Evolutionary conservation across 2,797 vertebrate genomes (phyloP).

Genomic region (Cheirogaleus major): DNA sequence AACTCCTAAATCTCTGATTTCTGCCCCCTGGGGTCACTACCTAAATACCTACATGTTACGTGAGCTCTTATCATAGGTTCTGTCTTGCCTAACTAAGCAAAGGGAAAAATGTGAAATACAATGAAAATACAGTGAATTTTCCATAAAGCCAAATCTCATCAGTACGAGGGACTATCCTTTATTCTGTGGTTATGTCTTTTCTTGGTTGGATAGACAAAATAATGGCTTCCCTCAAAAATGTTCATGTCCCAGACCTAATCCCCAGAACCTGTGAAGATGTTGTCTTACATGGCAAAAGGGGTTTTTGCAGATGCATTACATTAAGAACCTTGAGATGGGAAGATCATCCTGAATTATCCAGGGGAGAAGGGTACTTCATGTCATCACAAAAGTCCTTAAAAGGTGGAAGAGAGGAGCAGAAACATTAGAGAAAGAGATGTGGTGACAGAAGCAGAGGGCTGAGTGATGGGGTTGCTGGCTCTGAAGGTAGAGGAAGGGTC

Average conservation of each 20-base stretch:
- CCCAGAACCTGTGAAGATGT: neutral
- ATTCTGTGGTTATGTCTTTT: neutral
- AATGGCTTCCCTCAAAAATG: neutral
- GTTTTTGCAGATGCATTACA: neutral
- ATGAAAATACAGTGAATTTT: constrained; percentile 15
- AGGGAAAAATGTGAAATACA: neutral
- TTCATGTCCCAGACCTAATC: neutral
- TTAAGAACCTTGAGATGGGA: neutral
- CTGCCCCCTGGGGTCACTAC: neutral
- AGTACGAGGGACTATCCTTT: neutral
- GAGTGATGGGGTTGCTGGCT: neutral
- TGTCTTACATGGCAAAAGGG: neutral
- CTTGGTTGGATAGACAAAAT: neutral
- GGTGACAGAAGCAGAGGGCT: neutral
- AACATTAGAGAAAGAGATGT: neutral
- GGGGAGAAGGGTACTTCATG: neutral
- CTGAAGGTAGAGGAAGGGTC: neutral
- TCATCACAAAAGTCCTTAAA: neutral
- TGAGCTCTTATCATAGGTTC: neutral
- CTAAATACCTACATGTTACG: neutral
- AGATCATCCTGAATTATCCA: neutral
- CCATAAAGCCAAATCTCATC: constrained; percentile 5
- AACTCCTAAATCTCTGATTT: neutral
- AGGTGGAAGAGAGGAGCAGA: neutral
- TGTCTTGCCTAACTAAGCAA: neutral